A percentile compares a stretch with the other conserved stretches of the same genome.
Conservation (phyloP, 2,113 vertebrate species). For the Apteryx owenii region DNA sequence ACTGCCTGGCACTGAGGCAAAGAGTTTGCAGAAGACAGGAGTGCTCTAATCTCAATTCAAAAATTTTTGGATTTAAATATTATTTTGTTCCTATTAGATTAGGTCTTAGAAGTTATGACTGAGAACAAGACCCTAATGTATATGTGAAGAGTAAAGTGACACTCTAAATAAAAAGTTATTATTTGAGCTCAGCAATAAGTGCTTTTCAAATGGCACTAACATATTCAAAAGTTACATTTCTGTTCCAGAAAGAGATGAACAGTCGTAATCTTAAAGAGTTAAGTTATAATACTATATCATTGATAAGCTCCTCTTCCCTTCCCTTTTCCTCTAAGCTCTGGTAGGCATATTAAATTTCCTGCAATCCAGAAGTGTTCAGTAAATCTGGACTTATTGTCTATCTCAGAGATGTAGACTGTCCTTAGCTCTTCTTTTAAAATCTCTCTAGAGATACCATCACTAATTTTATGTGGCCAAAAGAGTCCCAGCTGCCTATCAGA, state of each 20-base stretch:
- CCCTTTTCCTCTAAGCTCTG: not conserved
- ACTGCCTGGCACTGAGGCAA: slow-evolving; percentile 12
- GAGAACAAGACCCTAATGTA: slow-evolving; percentile 44
- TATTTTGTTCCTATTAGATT: slow-evolving; percentile 16
- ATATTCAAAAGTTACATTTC: slow-evolving; percentile 1
- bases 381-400: not conserved
- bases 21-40: slow-evolving; percentile 25
- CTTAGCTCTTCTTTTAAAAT: not conserved
- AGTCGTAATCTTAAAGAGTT: not conserved
- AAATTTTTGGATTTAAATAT: not conserved
- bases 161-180: not conserved
- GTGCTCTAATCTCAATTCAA: slow-evolving; percentile 6
- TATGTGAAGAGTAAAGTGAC: slow-evolving; percentile 4
- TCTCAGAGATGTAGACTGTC: not conserved
- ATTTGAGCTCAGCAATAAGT: slow-evolving; percentile 1
- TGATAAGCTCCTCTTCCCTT: not conserved
- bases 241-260: slow-evolving; percentile 15
- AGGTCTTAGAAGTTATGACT: slow-evolving; percentile 30
- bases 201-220: not conserved
- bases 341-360: not conserved
- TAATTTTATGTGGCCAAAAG: not conserved
- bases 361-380: not conserved
- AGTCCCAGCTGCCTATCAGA: not conserved
- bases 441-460: not conserved
- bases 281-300: not conserved